Base-by-base conservation (phyloP, 2,797 vertebrate genomes). In the Ara ararauna region DNA sequence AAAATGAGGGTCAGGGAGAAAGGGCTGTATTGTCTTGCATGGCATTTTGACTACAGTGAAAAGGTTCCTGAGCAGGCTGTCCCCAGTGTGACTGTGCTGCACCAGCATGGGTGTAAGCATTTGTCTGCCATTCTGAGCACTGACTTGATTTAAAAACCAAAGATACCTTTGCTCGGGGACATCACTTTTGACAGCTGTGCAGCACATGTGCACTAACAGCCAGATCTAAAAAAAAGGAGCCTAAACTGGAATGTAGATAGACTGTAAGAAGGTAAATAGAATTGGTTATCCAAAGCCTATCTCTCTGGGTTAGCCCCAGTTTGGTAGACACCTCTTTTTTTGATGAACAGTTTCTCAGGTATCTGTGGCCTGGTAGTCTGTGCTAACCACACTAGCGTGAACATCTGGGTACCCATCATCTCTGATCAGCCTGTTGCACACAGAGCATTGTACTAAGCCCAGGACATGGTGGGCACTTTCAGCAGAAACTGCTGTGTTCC, bases 181-280 rank as follows among this genome's bases (percentile, higher is more conserved):
- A 50, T 84, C 32, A 42, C 60, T 87, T 84, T 75, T 51, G 84
- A 51, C 38, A 91, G 42, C 40, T 87, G 62, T 86, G 76, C 32
- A 44, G 34, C 34, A 81, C 72, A 80, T 85, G 82, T 93, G 62
- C n/a, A 62, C 70, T 76, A 89, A 58, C 61, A 87, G 58, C 61
- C 82, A 91, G 19, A 47, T 70, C 20, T 70, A 9, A 75, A 92
- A 62, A 40, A 64, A 81, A 15, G 9, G 13, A 72, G 13, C 10
- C 32, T 60, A n/a, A 89, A 77, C 42, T 47, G 34, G 21, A 19
- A 66, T 70, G 27, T 65, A 19, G 30, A 8, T 67, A 13, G 40
- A 45, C 51, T 89, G 2, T 38, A 58, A 85, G 73, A 81, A 86
- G 26, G 20, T 87, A 62, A 70, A 60, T 13, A 67, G 36, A 86